Base-by-base conservation (phyloP, 2,797 vertebrate genomes). In the Eulemur coronatus region DNA sequence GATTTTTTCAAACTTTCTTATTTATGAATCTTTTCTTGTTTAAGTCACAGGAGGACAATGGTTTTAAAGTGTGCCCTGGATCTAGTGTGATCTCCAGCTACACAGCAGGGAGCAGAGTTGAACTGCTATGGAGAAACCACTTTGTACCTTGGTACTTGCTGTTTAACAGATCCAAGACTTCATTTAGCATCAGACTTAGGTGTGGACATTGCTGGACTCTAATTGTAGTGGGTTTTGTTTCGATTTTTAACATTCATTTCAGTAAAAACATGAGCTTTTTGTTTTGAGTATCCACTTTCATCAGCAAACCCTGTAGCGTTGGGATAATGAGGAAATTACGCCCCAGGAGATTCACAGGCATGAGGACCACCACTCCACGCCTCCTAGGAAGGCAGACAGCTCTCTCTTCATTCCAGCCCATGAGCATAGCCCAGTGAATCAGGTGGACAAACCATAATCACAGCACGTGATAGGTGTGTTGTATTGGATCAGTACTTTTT, bases 11-110 rank as follows among this genome's bases (percentile, higher is more conserved):
- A 63, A 76, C 18, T 63, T 65, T 76, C 84, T 72, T 72, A 82
- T 88, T 96, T 94, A 70, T 86, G 10, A 65, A 55, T 80, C 33
- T 75, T 84, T 80, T 90, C 79, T 92, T 59, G 24, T 87, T 78
- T 55, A 89, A 94, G 78, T 88, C 75, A 69, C 84, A 30, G 24
- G 46, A 70, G 46, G 72, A 69, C 96, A 93, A 52, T n/a, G 41
- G 7, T 81, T 90, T 82, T 84, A 72, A 96, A 69, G 17, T 81
- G 10, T 96, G 73, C 52, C 65, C 59, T 93, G 59, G 22, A 73
- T 89, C 91, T 75, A 75, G 0, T 28, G 26, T 93, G 50, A 89
- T 95, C 84, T 96, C 46, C 20, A 82, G 41, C 81, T 35, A 28
- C 65, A 75, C 79, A 7, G 46, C 78, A 95, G 90, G 38, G 76